Evolutionary conservation across 53 echinoderm and acorn worm genomes (phyloP), one percentile per base, ranked within the genome.

Genomic region (Actinopyga echinites): DNA sequence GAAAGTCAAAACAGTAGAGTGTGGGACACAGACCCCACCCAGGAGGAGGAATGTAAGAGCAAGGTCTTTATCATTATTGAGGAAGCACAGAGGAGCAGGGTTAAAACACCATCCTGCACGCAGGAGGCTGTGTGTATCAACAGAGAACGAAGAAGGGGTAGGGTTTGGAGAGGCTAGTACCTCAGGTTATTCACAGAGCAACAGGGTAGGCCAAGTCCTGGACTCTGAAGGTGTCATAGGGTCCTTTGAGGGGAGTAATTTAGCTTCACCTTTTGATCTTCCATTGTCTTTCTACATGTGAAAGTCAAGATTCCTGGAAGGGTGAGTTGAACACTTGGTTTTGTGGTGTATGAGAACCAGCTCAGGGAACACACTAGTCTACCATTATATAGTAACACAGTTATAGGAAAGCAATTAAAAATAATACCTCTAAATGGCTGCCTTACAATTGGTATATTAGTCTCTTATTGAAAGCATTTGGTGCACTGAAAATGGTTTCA

Each of bases 241-340:
- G 26, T 4, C 29, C 8, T 80, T 80, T 44, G 81, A 80, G 22
- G 81, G 81, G 32, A 80, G 81, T 38, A 25, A 80, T 23, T 61
- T 80, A 11, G 40, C 60, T 42, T 45, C n/a, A 17, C 81, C 81
- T 6, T 80, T 80, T 80, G 81, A 80, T 23, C 63, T 80, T n/a
- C 81, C 81, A 6, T 6, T 80, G 36, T 80, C 81, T 26, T 80
- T 80, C 63, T 80, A 80, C 59, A 80, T 80, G 81, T 80, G 42
- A 80, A 8, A 2, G 33, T 22, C 10, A 24, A 62, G 28, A 23
- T 62, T 10, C 62, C 62, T 8, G 1, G 22, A 11, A 0, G 17
- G 49, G 49, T 15, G 15, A 49, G 15, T 49, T 10, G 3, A 49
- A 17, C 15, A 49, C 17, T n/a, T n/a, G n/a, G n/a, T n/a, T n/a